Evolutionary conservation across 1,140 invertebrate species (phyloP), one percentile per base, ranked within the genome.

Genomic region (Cyclargus thomasi): DNA sequence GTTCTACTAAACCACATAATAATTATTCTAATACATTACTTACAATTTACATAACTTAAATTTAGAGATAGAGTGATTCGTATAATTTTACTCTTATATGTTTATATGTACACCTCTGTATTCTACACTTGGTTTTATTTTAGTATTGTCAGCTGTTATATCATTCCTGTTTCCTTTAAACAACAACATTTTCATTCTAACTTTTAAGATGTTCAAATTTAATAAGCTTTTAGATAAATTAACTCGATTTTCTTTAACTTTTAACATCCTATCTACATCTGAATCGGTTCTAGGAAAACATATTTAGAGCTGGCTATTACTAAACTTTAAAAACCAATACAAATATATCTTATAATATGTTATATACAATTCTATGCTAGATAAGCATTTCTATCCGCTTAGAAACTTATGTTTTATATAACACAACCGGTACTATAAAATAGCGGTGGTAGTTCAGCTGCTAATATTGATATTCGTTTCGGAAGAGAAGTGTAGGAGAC

Each of bases 391-490:
- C 86, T 90, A 88, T 83, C 82, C 81, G 82, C 77, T 79, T 76
- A 78, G 80, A 77, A 73, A 78, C 81, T 85, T 84, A 86, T 84
- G 85, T 85, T 78, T 76, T 88, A 88, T 80, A 88, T 84, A 86
- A 88, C 85, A 90, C 87, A 90, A 90, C 87, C 87, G 81, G 87
- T 82, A 83, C 85, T 90, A 90, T 86, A 77, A 82, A 87, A 87
- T 86, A 86, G 79, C 79, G 80, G 81, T 77, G 75, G 72, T 72
- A 75, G 70, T 80, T 76, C 64, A 70, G 36, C 75, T 78, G 72
- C 35, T 76, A 74, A 71, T 68, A 81, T 65, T 81, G 74, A 81
- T 70, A 74, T 75, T 79, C 77, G 75, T 68, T 29, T n/a, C 59
- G 22, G 62, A 65, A 8, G 53, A 17, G 64, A 66, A 66, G 55